phyloP scores from a whole-genome alignment of 2,113 vertebrate genomes.

The Epinephelus cyanopodus region DNA sequence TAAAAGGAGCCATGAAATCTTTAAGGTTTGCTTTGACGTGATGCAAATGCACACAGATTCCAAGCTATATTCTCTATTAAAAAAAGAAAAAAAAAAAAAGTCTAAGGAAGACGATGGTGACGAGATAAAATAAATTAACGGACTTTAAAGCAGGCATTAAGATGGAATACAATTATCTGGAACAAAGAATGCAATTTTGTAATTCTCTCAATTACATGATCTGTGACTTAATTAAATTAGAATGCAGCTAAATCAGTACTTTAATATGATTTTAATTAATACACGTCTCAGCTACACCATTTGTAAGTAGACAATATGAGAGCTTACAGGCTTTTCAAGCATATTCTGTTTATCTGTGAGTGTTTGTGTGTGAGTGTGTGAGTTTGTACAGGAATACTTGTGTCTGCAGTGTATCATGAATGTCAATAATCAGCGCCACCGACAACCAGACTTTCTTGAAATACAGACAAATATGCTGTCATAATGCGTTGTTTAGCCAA shows the following conservation, averaged over 20 bases:
- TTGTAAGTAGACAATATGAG: slow-evolving; percentile 53
- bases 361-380: background rate
- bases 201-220: slow-evolving; percentile 70
- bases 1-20: slow-evolving; percentile 34
- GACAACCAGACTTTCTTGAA: slow-evolving; percentile 41
- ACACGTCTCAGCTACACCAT: slow-evolving; percentile 49
- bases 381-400: slow-evolving; percentile 10
- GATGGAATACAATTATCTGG: slow-evolving; percentile 69
- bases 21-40: slow-evolving; percentile 30
- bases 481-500: slow-evolving; percentile 15
- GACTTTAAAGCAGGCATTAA: slow-evolving; percentile 64
- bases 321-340: slow-evolving; percentile 58
- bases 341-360: slow-evolving; percentile 33
- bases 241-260: slow-evolving; percentile 71
- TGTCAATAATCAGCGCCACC: slow-evolving; percentile 33
- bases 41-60: slow-evolving; percentile 17
- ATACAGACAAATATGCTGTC: slow-evolving; percentile 16
- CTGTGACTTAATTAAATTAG: slow-evolving; percentile 74
- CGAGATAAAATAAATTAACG: slow-evolving; percentile 70
- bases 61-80: slow-evolving; percentile 17
- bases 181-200: slow-evolving; percentile 72
- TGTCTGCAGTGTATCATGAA: slow-evolving; percentile 20
- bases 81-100: slow-evolving; percentile 1
- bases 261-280: slow-evolving; percentile 72
- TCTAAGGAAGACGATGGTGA: slow-evolving; percentile 40